phyloP scores from a whole-genome alignment of 2,113 vertebrate species.

The Pseudolaguvia tuberculata region DNA sequence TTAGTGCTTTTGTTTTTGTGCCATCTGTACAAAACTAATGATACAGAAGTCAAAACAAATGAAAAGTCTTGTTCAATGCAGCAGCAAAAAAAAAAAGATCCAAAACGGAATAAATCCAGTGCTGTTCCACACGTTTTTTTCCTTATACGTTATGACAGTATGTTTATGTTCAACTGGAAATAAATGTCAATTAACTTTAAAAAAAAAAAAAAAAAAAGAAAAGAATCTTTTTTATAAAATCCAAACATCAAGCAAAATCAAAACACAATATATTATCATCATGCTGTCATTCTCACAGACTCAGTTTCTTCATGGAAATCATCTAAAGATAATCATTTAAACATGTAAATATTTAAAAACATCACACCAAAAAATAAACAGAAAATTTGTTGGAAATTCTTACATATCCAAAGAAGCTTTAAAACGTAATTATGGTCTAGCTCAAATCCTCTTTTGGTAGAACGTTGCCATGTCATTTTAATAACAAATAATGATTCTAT shows the following conservation, averaged over 20 bases:
- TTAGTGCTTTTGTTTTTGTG: constrained; percentile 62
- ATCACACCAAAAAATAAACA: constrained; percentile 1
- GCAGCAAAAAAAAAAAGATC: constrained; percentile 57
- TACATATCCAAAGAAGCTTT: neutral
- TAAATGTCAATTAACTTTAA: constrained; percentile 22
- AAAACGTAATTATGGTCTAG: neutral
- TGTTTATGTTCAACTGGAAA: constrained; percentile 23
- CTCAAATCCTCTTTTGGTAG: neutral
- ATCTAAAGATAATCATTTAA: constrained; percentile 26
- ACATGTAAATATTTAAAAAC: constrained; percentile 31
- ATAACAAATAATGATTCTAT: neutral
- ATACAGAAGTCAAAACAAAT: constrained; percentile 63
- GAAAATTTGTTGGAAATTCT: neutral
- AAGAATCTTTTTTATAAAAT: too few relatives aligned
- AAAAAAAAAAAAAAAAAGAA: constrained; percentile 12
- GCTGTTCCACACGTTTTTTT: constrained; percentile 30
- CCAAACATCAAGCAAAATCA: constrained; percentile 32
- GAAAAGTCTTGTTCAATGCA: constrained; percentile 56
- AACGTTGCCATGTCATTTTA: neutral
- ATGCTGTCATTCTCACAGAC: constrained; percentile 27
- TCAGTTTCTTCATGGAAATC: constrained; percentile 7
- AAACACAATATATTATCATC: constrained; percentile 36
- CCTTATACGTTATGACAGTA: constrained; percentile 18
- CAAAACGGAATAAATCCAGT: constrained; percentile 42
- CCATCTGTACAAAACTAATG: constrained; percentile 70